Evolutionary conservation across 2,797 vertebrate genomes (phyloP).

Genomic region (Oceanodroma leucorhoa): DNA sequence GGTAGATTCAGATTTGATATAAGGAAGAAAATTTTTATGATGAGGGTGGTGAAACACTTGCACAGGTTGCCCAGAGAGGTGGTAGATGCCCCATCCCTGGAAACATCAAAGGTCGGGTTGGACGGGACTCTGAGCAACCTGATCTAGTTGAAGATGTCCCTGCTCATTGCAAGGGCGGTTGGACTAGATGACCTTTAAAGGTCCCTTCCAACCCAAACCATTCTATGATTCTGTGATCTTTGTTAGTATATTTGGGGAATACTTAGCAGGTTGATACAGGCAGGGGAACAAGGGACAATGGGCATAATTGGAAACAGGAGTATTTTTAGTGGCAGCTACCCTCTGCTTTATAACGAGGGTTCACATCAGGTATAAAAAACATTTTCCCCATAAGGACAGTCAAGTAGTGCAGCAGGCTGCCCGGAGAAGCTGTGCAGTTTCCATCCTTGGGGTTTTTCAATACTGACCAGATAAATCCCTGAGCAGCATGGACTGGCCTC

Average conservation of each 20-base stretch:
- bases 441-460: background rate
- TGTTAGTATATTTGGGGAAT: background rate
- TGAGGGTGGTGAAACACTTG: background rate
- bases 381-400: background rate
- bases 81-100: background rate
- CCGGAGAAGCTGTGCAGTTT: no score
- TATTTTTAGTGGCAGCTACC: background rate
- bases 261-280: background rate
- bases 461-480: background rate
- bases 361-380: background rate
- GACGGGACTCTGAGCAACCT: rapidly evolving
- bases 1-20: background rate
- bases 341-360: background rate
- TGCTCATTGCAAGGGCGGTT: background rate
- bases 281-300: background rate
- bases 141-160: background rate
- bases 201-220: background rate
- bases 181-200: background rate
- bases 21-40: background rate
- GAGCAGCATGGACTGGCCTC: background rate
- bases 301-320: background rate
- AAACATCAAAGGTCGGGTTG: background rate
- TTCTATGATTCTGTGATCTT: background rate
- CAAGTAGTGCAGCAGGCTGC: background rate
- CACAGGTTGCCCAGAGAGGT: background rate